A percentile compares a stretch with the other conserved stretches of the same genome.
phyloP scores from a whole-genome alignment of 2,113 vertebrate genomes.

The Pycnonotus jocosus region DNA sequence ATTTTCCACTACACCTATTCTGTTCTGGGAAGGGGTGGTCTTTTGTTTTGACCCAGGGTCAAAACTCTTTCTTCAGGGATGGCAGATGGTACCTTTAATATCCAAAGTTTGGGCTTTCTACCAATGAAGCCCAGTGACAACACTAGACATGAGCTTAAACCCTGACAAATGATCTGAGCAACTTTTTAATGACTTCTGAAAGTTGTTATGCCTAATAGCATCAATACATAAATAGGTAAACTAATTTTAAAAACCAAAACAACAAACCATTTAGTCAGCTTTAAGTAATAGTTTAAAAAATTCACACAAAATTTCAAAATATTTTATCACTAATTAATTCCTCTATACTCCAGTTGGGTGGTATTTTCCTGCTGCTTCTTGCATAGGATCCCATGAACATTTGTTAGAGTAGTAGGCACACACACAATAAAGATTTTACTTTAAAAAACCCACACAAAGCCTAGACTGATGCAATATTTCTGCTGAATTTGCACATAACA shows the following conservation, averaged over 20 bases:
- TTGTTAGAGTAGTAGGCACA: neutral
- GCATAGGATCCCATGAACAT: neutral
- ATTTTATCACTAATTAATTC: neutral
- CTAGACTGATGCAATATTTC: neutral
- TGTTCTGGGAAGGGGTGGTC: accelerated
- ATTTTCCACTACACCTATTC: neutral
- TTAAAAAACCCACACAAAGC: neutral
- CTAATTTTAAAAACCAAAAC: too few relatives aligned
- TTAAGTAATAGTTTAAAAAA: neutral
- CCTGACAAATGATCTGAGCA: accelerated
- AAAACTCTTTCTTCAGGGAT: neutral
- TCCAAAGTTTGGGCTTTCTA: neutral
- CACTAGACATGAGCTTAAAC: neutral
- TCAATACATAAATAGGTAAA: neutral
- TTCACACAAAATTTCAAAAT: neutral
- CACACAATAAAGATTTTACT: neutral
- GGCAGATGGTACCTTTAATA: neutral
- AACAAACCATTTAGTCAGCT: neutral
- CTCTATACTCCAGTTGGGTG: neutral
- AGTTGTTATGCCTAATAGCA: neutral
- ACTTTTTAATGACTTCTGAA: neutral
- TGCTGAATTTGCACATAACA: neutral
- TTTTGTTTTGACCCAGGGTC: neutral
- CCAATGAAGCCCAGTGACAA: neutral
- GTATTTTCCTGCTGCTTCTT: neutral